Evolutionary conservation across 2,888 invertebrate species (phyloP).

Genomic region (Macrophya annulata): DNA sequence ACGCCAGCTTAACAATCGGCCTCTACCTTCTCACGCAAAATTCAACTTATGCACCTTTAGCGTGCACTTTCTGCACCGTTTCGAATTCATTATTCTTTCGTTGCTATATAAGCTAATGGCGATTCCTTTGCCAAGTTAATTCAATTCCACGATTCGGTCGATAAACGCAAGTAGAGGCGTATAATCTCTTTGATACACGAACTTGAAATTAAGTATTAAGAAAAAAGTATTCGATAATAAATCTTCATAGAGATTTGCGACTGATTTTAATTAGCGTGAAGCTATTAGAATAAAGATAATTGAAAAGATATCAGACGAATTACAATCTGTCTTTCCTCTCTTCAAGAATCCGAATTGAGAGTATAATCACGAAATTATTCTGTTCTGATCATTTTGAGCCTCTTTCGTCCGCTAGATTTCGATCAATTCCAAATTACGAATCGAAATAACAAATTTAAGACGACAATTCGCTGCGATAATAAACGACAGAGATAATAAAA

Average conservation of each 20-base stretch:
- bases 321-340: not conserved
- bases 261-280: not conserved
- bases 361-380: not conserved
- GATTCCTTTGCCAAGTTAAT: slow-evolving; percentile 11
- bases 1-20: slow-evolving; percentile 38
- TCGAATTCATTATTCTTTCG: slow-evolving; percentile 33
- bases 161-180: not conserved
- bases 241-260: not conserved
- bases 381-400: not conserved
- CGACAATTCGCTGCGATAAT: not conserved
- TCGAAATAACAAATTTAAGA: not conserved
- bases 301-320: not conserved
- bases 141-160: slow-evolving; percentile 36
- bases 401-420: not conserved
- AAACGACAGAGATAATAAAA: not conserved
- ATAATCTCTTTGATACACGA: slow-evolving; percentile 4
- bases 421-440: not conserved
- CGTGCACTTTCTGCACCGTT: slow-evolving; percentile 33
- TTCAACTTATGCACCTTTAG: slow-evolving; percentile 41
- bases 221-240: not conserved
- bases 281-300: too few relatives aligned
- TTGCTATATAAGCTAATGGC: slow-evolving; percentile 28
- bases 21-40: slow-evolving; percentile 21
- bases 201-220: slow-evolving; percentile 2
- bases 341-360: not conserved